Conservation (phyloP, 2,113 vertebrate species). For the Pantherophis guttatus region DNA sequence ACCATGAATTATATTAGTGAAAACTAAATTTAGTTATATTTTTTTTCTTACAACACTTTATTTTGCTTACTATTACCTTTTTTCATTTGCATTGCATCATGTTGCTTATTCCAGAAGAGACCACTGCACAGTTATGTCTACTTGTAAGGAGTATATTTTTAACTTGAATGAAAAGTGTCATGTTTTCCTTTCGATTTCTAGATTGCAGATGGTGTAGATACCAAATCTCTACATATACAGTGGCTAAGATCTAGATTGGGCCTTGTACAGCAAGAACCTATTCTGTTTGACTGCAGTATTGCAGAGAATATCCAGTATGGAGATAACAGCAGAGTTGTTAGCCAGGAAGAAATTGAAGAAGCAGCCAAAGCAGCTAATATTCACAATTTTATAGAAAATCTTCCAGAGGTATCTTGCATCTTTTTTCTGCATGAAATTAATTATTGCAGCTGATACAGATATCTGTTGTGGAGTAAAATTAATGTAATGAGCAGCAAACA, state of each 20-base stretch:
- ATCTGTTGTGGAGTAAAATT: neutral
- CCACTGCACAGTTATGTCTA: neutral
- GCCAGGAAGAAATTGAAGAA: constrained; percentile 61
- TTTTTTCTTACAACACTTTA: neutral
- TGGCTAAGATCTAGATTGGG: constrained; percentile 60
- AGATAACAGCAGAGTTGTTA: constrained; percentile 53
- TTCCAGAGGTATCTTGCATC: constrained; percentile 52
- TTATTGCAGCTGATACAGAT: neutral
- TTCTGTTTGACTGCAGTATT: constrained; percentile 68
- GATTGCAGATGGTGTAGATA: constrained; percentile 65
- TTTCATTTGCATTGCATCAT: neutral
- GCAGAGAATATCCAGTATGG: constrained; percentile 68
- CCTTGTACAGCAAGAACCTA: constrained; percentile 68
- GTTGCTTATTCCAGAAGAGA: neutral
- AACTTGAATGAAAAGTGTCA: neutral
- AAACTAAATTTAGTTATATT: neutral
- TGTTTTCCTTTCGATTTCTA: constrained; percentile 50
- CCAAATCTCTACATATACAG: constrained; percentile 56
- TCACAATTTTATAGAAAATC: constrained; percentile 64
- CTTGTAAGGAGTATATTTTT: neutral
- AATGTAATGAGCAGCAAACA: neutral
- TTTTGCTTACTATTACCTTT: neutral
- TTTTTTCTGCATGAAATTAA: neutral
- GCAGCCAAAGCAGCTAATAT: constrained; percentile 67
- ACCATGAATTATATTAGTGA: neutral